A percentile compares a stretch with the other conserved stretches of the same genome.
Evolutionary conservation across 2,113 vertebrate genomes (phyloP).

Genomic region (Ptyas mucosa): DNA sequence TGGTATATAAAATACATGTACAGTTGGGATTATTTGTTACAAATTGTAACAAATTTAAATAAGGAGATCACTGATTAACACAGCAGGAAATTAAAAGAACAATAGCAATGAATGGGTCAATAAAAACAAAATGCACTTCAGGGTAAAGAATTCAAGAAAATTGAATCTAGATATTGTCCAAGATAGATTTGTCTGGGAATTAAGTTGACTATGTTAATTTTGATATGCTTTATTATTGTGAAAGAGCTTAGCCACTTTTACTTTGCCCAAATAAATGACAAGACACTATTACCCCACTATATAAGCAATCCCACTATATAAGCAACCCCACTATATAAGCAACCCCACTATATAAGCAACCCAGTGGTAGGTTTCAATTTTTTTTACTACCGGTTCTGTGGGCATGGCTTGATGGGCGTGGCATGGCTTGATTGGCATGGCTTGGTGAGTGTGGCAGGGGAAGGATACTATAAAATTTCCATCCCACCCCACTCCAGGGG

Average conservation of each 20-base stretch:
- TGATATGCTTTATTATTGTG: neutral
- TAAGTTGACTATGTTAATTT: neutral
- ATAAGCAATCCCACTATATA: neutral
- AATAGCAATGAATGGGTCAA: neutral
- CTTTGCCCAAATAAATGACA: neutral
- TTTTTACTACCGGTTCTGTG: too few relatives aligned
- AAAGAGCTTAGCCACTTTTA: neutral
- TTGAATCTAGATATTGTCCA: neutral
- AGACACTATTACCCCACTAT: neutral
- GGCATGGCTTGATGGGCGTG: too few relatives aligned
- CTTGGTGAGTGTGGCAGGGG: too few relatives aligned
- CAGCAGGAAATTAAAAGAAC: neutral
- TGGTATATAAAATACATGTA: neutral
- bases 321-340: neutral
- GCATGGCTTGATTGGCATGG: too few relatives aligned
- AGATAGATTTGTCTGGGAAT: neutral
- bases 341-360: neutral
- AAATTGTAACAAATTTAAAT: neutral
- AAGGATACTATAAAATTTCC: too few relatives aligned
- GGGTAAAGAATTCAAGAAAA: neutral
- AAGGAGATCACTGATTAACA: neutral
- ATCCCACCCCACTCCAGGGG: too few relatives aligned
- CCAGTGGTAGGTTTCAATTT: too few relatives aligned
- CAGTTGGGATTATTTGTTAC: neutral
- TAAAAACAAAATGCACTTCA: neutral